phyloP scores from a whole-genome alignment of 2,888 invertebrate genomes.

The Chalcis sispes region DNA sequence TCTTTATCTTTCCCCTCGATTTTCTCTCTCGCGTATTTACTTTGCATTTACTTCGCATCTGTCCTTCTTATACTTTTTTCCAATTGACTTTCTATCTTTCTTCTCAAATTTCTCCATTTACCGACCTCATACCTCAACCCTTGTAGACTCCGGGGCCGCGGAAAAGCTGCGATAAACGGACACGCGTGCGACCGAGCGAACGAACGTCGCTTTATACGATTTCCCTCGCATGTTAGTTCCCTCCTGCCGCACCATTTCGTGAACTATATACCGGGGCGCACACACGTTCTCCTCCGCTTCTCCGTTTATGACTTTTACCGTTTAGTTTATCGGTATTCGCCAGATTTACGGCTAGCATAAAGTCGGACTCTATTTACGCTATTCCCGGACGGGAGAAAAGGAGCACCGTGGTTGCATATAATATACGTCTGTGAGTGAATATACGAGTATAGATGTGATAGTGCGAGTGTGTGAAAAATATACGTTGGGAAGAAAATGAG shows the following conservation, averaged over 20 bases:
- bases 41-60: slow-evolving; percentile 10
- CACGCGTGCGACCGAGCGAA: neutral
- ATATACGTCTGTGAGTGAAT: too few relatives aligned
- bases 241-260: too few relatives aligned
- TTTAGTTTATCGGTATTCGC: slow-evolving; percentile 65
- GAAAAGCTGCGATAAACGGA: slow-evolving; percentile 35
- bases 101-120: neutral
- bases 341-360: slow-evolving; percentile 63
- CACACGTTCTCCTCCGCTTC: neutral
- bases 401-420: too few relatives aligned
- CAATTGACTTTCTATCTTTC: neutral
- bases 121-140: neutral
- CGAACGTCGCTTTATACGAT: neutral
- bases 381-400: slow-evolving; percentile 34
- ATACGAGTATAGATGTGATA: neutral
- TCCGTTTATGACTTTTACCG: slow-evolving; percentile 64
- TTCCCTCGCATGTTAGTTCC: neutral
- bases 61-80: too few relatives aligned
- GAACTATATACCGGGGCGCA: too few relatives aligned
- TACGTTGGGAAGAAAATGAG: slow-evolving; percentile 4
- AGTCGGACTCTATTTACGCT: slow-evolving; percentile 58
- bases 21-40: neutral
- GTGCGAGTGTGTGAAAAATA: neutral
- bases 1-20: too few relatives aligned
- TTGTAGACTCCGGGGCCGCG: slow-evolving; percentile 11